Evolutionary conservation across 2,888 invertebrate genomes (phyloP).

Genomic region (Apantesis nais): DNA sequence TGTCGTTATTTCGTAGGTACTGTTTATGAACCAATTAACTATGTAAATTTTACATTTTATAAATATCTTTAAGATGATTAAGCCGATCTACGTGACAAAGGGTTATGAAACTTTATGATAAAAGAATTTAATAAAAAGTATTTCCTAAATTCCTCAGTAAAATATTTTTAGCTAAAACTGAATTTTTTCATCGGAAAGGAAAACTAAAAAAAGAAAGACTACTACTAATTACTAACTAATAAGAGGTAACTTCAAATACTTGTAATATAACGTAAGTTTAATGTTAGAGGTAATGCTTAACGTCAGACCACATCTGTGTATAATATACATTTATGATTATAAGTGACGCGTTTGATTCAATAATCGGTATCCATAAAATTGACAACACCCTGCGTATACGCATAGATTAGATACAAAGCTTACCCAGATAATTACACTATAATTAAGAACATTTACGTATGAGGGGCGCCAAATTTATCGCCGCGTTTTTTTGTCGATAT

Average conservation of each 20-base stretch:
- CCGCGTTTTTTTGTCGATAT: slow-evolving; percentile 84
- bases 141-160: neutral
- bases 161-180: neutral
- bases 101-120: neutral
- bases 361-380: slow-evolving; percentile 48
- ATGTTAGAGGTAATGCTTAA: slow-evolving; percentile 6
- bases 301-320: neutral
- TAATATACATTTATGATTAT: slow-evolving; percentile 30
- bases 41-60: no score
- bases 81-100: neutral
- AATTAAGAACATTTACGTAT: slow-evolving; percentile 85
- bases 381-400: slow-evolving; percentile 52
- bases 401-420: slow-evolving; percentile 80
- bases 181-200: slow-evolving; percentile 13
- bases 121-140: neutral
- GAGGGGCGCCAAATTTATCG: slow-evolving; percentile 85
- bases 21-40: neutral
- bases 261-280: neutral
- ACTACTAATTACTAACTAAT: no score
- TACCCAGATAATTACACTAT: slow-evolving; percentile 80
- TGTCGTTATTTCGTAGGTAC: no score
- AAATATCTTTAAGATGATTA: no score
- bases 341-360: slow-evolving; percentile 40
- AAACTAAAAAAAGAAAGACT: neutral
- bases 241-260: neutral